Base-by-base conservation (phyloP, 2,888 invertebrate species). In the Hymenopus coronatus region DNA sequence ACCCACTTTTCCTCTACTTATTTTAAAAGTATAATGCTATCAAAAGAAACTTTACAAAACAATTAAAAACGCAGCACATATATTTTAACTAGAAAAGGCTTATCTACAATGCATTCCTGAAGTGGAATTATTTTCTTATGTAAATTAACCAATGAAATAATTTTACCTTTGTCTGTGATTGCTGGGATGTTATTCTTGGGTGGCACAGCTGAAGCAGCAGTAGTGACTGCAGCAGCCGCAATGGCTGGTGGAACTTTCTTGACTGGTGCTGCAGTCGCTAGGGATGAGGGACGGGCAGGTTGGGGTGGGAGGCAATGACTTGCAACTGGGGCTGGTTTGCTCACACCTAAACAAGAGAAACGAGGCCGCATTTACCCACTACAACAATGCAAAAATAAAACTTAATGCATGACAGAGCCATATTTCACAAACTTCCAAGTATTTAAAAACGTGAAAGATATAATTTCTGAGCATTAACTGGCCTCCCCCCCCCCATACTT, bases 261-360 rank as follows among this genome's bases (percentile, higher is more conserved):
- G 82, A 90, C 82, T 9, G 90, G 89, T 14, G 90, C 89, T 15
- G 90, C 91, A 27, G 90, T 88, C 6, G 91, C 91, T 93, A 93
- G 90, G 89, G 93, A 93, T 89, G 91, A 89, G 25, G 92, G 92
- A 82, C 92, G 90, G 8, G 92, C 91, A 15, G 92, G 92, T 88
- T 92, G 92, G n/a, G 91, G 91, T 33, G 92, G 92, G 83, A 92
- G 90, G 28, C 91, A 89, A 89, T 92, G 93, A 91, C 92, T 91
- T 90, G 92, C 91, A 93, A 94, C 90, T 94, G 94, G 30, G 88
- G 89, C 90, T 90, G 92, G 90, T 90, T 92, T 92, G 85, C 33
- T 54, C 46, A 54, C 33, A 14, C n/a, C 87, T 87, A 82, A 33
- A 82, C 33, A 70, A 86, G 46, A 27, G 25, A 84, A 70, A 70